Evolutionary conservation across 2,888 invertebrate genomes (phyloP).

Genomic region (Ditula angustiorana): DNA sequence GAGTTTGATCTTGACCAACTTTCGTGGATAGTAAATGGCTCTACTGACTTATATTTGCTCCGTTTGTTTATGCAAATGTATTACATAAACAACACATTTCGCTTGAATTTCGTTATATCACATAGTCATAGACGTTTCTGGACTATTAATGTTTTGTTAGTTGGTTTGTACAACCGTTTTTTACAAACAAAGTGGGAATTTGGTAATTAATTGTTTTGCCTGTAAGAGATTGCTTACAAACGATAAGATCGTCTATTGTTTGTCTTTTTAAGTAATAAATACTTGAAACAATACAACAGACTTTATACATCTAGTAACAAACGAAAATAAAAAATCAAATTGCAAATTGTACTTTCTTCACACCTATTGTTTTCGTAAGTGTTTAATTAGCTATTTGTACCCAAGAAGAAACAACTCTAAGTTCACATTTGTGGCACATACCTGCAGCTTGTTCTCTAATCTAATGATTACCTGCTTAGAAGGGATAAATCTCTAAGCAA

Average conservation of each 20-base stretch:
- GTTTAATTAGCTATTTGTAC: too few species aligned
- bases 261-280: neutral
- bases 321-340: neutral
- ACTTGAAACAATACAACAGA: too few species aligned
- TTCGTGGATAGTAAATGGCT: constrained; percentile 6
- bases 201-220: too few species aligned
- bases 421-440: too few species aligned
- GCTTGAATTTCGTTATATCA: constrained; percentile 16
- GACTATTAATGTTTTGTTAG: neutral
- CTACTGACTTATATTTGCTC: constrained; percentile 11
- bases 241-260: neutral
- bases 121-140: constrained; percentile 6
- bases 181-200: too few species aligned
- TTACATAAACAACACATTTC: constrained; percentile 23
- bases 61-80: constrained; percentile 23
- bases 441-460: too few species aligned
- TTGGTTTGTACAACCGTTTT: neutral
- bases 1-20: constrained; percentile 7
- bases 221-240: neutral
- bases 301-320: too few species aligned
- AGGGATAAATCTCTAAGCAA: too few species aligned
- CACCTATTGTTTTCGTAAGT: too few species aligned
- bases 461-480: too few species aligned
- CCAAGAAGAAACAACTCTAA: too few species aligned
- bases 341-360: neutral